phyloP scores from a whole-genome alignment of 2,797 vertebrate species.

The Anas bahamensis region DNA sequence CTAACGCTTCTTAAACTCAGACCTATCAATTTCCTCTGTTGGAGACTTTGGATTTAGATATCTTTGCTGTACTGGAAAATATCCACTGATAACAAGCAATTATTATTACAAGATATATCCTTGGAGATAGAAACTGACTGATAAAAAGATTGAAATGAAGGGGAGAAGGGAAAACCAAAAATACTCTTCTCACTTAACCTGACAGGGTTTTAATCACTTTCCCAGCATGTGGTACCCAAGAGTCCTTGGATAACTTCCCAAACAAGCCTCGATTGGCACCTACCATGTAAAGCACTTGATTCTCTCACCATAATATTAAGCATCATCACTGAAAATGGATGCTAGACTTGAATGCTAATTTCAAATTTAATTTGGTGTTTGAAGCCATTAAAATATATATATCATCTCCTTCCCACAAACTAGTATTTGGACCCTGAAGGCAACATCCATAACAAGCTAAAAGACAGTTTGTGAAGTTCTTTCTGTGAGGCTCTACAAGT shows the following conservation, averaged over 20 bases:
- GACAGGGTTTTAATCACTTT: constrained; percentile 24
- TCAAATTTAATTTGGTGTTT: constrained; percentile 17
- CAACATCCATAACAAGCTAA: not conserved
- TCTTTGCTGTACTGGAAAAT: constrained; percentile 35
- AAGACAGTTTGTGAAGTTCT: not conserved
- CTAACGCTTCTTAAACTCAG: constrained; percentile 18
- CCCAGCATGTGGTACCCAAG: not conserved
- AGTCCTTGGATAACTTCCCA: not conserved
- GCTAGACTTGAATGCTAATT: constrained; percentile 21
- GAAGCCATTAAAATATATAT: constrained; percentile 5
- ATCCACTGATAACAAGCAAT: constrained; percentile 36
- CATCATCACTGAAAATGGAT: constrained; percentile 33
- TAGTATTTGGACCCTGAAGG: not conserved
- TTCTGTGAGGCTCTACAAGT: not conserved
- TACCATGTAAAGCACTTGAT: not conserved
- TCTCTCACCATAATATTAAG: not conserved
- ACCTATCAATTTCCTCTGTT: constrained; percentile 19
- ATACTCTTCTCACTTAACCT: not conserved
- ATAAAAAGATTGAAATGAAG: not conserved
- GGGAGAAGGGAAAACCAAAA: not conserved
- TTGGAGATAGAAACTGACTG: constrained; percentile 7
- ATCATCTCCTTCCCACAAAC: not conserved
- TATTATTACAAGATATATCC: constrained; percentile 32
- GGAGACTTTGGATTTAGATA: constrained; percentile 29
- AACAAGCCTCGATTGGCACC: not conserved